Evolutionary conservation across 2,113 vertebrate genomes (phyloP), one percentile per base, ranked within the genome.

Genomic region (Piaya cayana): DNA sequence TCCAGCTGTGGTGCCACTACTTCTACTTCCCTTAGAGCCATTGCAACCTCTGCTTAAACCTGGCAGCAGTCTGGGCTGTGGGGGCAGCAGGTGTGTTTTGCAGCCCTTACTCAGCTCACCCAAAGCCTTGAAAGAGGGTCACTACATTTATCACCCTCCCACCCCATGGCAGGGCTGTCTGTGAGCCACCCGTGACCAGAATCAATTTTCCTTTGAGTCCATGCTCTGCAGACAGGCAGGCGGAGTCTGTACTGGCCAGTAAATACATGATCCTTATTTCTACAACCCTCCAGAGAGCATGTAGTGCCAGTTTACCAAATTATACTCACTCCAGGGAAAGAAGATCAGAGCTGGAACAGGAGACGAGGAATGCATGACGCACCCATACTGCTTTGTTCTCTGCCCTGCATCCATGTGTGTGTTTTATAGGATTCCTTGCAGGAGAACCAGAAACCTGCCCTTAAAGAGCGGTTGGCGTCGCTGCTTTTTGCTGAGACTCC

Each of bases 221-320:
- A 1, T 5, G 19, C 43, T 79, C 43, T 43, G 56, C 60, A 59
- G 43, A 50, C 5, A 9, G 56, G 18, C 0, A 76, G 50, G 19
- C 22, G 55, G 42, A 6, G 8, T 18, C 79, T 34, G 78, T 74
- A 37, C 42, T 78, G 76, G 23, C 67, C 42, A 13, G 39, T 30
- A 72, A 82, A 37, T 47, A 47, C 32, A 42, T 2, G 8, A 29
- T 83, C n/a, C 77, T 63, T 52, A 4, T 67, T 90, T 63, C 64
- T 56, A 17, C 62, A 64, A 62, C 60, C 42, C 27, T 78, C 20
- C 32, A 13, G 77, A 81, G 71, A 39, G 6, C 9, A 32, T 2
- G 37, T 29, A 68, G 47, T 6, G 69, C 64, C 74, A 47, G 3
- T 75, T 85, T 64, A 90, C 55, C 64, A 62, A 94, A 93, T 77